phyloP scores from a whole-genome alignment of 2,797 vertebrate species.

The Protosalanx chinensis region DNA sequence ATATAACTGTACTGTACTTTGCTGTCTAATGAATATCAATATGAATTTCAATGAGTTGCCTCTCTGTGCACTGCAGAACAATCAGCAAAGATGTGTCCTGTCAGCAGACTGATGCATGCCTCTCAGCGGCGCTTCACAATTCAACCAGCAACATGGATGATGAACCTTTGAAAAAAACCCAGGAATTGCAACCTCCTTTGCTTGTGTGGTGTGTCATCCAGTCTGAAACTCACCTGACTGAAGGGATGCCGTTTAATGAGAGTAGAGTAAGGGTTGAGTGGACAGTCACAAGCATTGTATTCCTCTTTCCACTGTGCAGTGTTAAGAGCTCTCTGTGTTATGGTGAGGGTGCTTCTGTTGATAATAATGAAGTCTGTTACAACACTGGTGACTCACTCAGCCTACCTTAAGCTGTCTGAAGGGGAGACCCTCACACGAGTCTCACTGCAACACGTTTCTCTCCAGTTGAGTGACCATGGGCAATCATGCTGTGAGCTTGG shows the following conservation, averaged over 20 bases:
- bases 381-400: neutral
- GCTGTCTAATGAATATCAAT: neutral
- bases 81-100: conserved; percentile 16
- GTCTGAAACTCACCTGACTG: conserved; percentile 16
- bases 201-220: neutral
- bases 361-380: conserved; percentile 8
- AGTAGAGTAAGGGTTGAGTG: conserved; percentile 17
- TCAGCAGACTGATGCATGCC: conserved; percentile 28
- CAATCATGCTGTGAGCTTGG: no score
- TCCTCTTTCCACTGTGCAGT: conserved; percentile 7
- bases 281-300: neutral
- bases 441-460: conserved; percentile 6
- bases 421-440: neutral
- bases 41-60: conserved; percentile 4
- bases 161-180: neutral
- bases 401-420: neutral
- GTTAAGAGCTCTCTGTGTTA: conserved; percentile 26
- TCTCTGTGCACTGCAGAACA: conserved; percentile 31
- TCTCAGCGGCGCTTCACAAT: conserved; percentile 19
- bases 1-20: conserved; percentile 14
- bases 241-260: conserved; percentile 32
- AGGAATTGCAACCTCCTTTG: no score
- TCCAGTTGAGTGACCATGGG: no score
- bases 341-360: conserved; percentile 26
- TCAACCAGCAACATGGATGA: conserved; percentile 3